These are phyloP conservation scores for Lagopus muta DNA, from an alignment of 2,113 vertebrate genomes.

Conservation along the genomic window DNA sequence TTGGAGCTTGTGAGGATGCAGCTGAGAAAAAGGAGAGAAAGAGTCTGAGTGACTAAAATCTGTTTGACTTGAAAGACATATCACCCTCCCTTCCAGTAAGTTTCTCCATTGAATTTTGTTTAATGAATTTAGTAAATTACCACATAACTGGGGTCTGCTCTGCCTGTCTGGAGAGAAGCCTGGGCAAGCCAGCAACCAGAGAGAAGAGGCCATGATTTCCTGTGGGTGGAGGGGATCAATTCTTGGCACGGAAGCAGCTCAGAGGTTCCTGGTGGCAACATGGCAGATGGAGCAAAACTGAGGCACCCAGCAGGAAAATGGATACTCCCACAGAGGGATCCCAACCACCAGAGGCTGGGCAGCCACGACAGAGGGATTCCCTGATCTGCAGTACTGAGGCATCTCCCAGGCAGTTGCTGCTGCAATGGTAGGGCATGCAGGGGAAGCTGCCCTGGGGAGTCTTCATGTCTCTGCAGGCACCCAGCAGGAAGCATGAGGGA, in stretches of 20 bases:
- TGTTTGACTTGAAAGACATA: not conserved
- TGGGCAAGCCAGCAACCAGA: not conserved
- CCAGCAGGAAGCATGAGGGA: not conserved
- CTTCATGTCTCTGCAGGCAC: not conserved
- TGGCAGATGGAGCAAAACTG: not conserved
- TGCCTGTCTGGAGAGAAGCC: rapidly evolving
- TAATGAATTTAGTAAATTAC: not conserved
- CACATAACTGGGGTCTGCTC: not conserved
- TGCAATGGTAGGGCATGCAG: not conserved
- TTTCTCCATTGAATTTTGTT: not conserved
- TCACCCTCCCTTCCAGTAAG: not conserved
- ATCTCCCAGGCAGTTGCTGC: not conserved
- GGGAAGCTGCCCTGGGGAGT: not conserved
- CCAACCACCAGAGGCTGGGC: not conserved
- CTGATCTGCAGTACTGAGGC: not conserved
- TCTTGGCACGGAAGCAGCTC: not conserved
- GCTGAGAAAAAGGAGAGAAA: not conserved
- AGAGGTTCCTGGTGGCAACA: rapidly evolving
- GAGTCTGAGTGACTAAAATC: not conserved
- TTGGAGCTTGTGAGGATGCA: not conserved
- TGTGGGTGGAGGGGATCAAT: not conserved
- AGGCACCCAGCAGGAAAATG: not conserved
- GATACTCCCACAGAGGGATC: not conserved
- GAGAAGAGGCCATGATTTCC: not conserved
- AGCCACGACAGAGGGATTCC: no score